Base-by-base conservation (phyloP, 2,888 invertebrate genomes). In the Autographa pulchrina region DNA sequence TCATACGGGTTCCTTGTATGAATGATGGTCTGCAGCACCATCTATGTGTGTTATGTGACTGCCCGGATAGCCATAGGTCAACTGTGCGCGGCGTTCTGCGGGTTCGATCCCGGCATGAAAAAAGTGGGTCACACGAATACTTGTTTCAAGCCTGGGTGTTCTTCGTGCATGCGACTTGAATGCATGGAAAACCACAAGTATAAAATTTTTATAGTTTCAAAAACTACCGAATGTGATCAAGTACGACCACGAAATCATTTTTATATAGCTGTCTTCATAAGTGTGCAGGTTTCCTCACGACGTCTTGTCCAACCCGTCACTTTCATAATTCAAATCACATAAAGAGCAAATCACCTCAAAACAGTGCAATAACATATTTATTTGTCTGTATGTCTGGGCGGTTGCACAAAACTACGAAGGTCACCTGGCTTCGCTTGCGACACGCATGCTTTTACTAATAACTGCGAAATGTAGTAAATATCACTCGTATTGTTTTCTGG, bases 381-480 rank as follows among this genome's bases (percentile, higher is more conserved):
- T 71, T 65, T 20, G 70, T 54, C 62, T 68, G 75, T 77, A 73
- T 80, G 76, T 78, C 68, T 62, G 75, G 7, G 11, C 68, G 20
- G 70, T 82, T 81, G 80, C 77, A 80, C 74, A 80, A 77, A 77
- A 35, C 82, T 64, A 60, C 13, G 80, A 83, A 81, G 81, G 83
- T 70, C 80, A 52, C 14, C 81, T 25, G 48, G 69, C 65, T 61
- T 60, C 52, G 61, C 74, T 69, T 74, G 66, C 20, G 4, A 60
- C 68, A 62, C 54, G 32, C 25, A 65, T 41, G 67, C 68, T 81
- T 78, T 82, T 82, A 75, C 74, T 71, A 78, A 72, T 72, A 70
- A 38, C 78, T 73, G 60, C 68, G 80, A 80, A 78, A 82, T 71
- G 61, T 52, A 20, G 63, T 60, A 61, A 77, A 20, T 32, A 9